Evolutionary conservation across 2,888 invertebrate genomes (phyloP), one percentile per base, ranked within the genome.

Genomic region (Xestoiulus laeticollis): DNA sequence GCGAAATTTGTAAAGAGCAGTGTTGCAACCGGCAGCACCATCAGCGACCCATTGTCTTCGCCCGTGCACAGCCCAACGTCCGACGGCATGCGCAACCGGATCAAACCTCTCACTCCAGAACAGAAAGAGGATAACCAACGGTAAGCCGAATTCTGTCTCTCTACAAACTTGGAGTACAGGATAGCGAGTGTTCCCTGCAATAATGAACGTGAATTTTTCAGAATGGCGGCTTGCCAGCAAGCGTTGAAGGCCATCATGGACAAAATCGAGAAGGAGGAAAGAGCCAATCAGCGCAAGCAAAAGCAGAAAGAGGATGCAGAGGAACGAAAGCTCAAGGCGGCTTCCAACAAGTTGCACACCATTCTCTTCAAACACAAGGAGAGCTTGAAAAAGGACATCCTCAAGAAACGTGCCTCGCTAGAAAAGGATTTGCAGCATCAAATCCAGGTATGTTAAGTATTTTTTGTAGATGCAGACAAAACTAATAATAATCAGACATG

Each of bases 401-500:
- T 98, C 89, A 96, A 97, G 91, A 98, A 98, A 91, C 94, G 98
- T 90, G 96, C 96, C 0, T 93, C 97, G 22, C 94, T 98, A 88
- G 97, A 98, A 91, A 96, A 96, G 90, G 97, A 97, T 91, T 93
- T 98, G 88, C 96, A 97, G 90, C 95, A 96, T 89, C 96, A 98
- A 92, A 97, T 98, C 91, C 96, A 97, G 94, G 92, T 92, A 87
- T 44, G 2, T 86, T 19, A 19, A n/a, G 2, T 38, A 5, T 38
- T 38, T 38, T 38, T 6, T 38, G 2, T 6, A 38, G 33, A 38
- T 38, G n/a, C n/a, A n/a, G n/a, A n/a, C n/a, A n/a, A n/a, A n/a
- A n/a, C n/a, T n/a, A n/a, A n/a, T n/a, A n/a, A n/a, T n/a, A n/a
- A 84, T 48, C 14, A 48, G 48, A 14, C 10, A 48, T n/a, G n/a